A percentile compares a stretch with the other conserved stretches of the same genome.
These are phyloP conservation scores for Champsocephalus gunnari DNA, from an alignment of 2,797 vertebrate genomes.

Conservation along the genomic window DNA sequence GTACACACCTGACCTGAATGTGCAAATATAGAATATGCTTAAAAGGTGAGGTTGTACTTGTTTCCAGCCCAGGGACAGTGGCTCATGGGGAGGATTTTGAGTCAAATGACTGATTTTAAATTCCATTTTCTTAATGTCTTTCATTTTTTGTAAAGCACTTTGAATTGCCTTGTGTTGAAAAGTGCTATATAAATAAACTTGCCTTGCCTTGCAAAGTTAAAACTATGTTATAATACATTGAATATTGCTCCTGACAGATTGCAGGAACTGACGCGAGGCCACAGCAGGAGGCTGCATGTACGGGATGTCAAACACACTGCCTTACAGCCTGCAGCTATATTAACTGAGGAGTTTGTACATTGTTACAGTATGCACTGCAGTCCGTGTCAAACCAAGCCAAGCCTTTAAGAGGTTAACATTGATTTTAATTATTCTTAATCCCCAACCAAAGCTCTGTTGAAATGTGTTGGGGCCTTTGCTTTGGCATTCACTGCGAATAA, in stretches of 20 bases:
- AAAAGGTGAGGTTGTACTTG: not conserved
- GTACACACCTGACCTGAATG: conserved; percentile 48
- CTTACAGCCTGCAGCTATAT: conserved; percentile 46
- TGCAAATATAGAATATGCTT: conserved; percentile 30
- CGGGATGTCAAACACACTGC: conserved; percentile 40
- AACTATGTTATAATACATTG: conserved; percentile 21
- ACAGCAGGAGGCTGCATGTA: conserved; percentile 27
- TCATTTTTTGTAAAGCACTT: too few species aligned
- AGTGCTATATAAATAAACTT: too few species aligned
- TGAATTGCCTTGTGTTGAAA: too few species aligned
- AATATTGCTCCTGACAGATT: conserved; percentile 38
- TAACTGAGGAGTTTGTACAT: not conserved
- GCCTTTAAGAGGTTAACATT: conserved; percentile 6
- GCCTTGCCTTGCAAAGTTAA: conserved; percentile 13
- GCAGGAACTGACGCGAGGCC: conserved; percentile 31
- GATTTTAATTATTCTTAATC: conserved; percentile 55
- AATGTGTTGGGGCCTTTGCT: conserved; percentile 6
- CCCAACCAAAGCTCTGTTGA: conserved; percentile 23
- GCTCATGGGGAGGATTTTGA: conserved; percentile 26
- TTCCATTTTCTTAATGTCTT: too few species aligned
- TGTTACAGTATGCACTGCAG: not conserved
- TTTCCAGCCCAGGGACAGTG: not conserved
- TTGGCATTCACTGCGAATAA: conserved; percentile 18
- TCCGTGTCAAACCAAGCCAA: conserved; percentile 4
- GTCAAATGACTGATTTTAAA: too few species aligned